phyloP scores from a whole-genome alignment of 1,140 invertebrate genomes.

The Drosophila santomea region DNA sequence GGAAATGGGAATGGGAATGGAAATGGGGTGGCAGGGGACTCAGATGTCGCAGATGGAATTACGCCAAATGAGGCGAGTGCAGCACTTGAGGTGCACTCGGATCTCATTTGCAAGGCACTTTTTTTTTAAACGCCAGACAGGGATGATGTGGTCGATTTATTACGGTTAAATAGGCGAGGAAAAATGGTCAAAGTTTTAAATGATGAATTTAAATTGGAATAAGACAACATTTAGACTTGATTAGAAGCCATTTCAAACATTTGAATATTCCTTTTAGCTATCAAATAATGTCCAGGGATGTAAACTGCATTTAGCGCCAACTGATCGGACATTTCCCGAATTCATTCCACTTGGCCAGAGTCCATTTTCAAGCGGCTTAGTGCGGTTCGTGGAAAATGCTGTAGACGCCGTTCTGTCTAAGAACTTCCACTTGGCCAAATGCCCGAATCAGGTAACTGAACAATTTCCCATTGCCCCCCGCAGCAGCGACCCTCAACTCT shows the following conservation, averaged over 20 bases:
- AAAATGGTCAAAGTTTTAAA: background rate
- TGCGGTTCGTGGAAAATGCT: constrained; percentile 64
- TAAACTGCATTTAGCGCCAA: constrained; percentile 42
- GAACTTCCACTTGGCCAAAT: constrained; percentile 67
- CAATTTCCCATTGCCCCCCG: constrained; percentile 22
- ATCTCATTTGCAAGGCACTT: constrained; percentile 20
- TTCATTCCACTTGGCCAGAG: constrained; percentile 17
- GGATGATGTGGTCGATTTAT: background rate
- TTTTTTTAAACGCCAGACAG: background rate
- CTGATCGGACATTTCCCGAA: constrained; percentile 10
- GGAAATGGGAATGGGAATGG: too few relatives aligned
- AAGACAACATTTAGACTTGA: too few relatives aligned
- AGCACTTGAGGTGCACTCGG: constrained; percentile 62
- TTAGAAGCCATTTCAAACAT: too few relatives aligned
- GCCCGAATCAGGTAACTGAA: constrained; percentile 61
- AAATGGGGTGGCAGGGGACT: constrained; percentile 32
- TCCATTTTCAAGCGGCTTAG: constrained; percentile 45
- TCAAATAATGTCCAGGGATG: constrained; percentile 8
- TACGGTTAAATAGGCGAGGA: background rate
- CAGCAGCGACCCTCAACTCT: constrained; percentile 8
- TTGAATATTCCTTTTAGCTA: background rate
- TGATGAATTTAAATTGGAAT: too few relatives aligned
- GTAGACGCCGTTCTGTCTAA: constrained; percentile 62
- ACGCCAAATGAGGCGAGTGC: constrained; percentile 43
- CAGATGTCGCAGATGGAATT: constrained; percentile 62